Percentiles rank a stretch among this genome's conserved stretches.
phyloP scores from a whole-genome alignment of 2,797 vertebrate genomes.

The Meda fulgida region DNA sequence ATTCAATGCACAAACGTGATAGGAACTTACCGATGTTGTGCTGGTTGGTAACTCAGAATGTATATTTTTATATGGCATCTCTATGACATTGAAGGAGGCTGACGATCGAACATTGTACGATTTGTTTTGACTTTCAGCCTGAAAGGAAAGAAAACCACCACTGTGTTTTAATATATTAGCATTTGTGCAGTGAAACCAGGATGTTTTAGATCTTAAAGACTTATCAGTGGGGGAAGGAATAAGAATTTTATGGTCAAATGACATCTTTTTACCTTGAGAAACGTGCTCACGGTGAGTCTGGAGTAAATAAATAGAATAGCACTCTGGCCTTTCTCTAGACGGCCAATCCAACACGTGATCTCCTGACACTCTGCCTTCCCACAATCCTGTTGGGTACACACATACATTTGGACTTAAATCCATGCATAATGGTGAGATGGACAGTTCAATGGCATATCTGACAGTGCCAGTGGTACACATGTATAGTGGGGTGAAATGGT shows the following conservation, averaged over 20 bases:
- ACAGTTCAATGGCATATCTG: background rate
- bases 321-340: conserved; percentile 88
- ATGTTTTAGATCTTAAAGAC: background rate
- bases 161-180: background rate
- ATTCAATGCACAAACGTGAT: background rate
- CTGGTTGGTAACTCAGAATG: conserved; percentile 84
- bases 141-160: conserved; percentile 43
- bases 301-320: conserved; percentile 91
- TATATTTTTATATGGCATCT: conserved; percentile 94
- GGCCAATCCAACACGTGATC: conserved; percentile 90
- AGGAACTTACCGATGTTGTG: conserved; percentile 62
- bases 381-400: conserved; percentile 82
- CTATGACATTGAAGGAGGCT: conserved; percentile 89
- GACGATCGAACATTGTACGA: conserved; percentile 88
- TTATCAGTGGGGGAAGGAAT: background rate
- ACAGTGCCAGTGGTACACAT: background rate
- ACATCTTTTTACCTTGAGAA: conserved; percentile 81
- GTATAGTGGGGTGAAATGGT: background rate
- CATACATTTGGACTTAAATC: conserved; percentile 19
- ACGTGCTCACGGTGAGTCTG: conserved; percentile 87
- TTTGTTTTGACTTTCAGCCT: conserved; percentile 91
- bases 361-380: conserved; percentile 80
- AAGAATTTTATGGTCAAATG: background rate
- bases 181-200: background rate
- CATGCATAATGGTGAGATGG: background rate